Evolutionary conservation across 2,797 vertebrate genomes (phyloP).

Genomic region (Channa striata): DNA sequence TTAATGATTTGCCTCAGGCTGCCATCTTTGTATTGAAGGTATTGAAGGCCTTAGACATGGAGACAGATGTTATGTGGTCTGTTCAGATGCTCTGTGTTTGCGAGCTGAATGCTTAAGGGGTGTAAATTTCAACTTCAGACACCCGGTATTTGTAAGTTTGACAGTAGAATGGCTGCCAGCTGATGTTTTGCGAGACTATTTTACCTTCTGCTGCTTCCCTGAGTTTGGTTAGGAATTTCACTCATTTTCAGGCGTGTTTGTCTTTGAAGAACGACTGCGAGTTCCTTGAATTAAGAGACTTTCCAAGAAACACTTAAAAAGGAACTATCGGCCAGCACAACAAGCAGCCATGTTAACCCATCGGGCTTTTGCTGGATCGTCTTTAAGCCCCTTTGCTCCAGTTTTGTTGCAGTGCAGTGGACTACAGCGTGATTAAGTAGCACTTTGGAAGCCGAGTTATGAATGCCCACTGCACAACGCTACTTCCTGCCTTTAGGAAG

Average conservation of each 20-base stretch:
- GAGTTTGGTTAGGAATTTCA: background rate
- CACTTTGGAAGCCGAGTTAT: too few species aligned
- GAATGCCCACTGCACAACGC: too few species aligned
- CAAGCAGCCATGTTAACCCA: too few species aligned
- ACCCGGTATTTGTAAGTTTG: background rate
- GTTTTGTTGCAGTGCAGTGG: too few species aligned
- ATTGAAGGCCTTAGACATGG: slow-evolving; percentile 25
- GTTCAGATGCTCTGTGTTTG: slow-evolving; percentile 8
- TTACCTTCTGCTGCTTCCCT: slow-evolving; percentile 4
- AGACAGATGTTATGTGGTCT: slow-evolving; percentile 8
- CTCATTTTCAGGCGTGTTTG: background rate
- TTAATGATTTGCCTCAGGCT: slow-evolving; percentile 29
- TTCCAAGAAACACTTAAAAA: too few species aligned
- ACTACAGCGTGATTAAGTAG: too few species aligned
- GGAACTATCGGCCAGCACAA: too few species aligned
- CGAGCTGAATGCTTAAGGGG: background rate
- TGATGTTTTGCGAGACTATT: background rate
- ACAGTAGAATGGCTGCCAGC: slow-evolving; percentile 8
- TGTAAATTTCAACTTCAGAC: background rate
- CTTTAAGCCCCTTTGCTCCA: too few species aligned
- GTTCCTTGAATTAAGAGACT: too few species aligned
- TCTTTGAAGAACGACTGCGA: background rate
- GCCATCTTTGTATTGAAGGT: slow-evolving; percentile 44
- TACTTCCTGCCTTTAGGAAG: too few species aligned
- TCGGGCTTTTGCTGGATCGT: too few species aligned